phyloP scores from a whole-genome alignment of 2,113 vertebrate genomes.

The Isurus oxyrinchus region DNA sequence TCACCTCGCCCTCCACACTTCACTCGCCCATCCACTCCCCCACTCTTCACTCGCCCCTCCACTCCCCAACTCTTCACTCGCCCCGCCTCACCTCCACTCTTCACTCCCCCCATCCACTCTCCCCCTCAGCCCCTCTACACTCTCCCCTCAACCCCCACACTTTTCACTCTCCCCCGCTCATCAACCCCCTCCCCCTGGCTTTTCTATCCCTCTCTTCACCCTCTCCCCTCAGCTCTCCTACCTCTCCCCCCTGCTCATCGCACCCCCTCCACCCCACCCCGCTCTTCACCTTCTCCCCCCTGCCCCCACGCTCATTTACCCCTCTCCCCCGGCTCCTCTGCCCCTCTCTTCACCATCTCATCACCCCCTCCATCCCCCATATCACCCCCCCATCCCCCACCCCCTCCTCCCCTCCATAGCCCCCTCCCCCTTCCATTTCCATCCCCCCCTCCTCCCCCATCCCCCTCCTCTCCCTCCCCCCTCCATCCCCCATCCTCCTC shows the following conservation, averaged over 20 bases:
- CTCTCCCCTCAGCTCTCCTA: not conserved
- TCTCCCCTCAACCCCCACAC: too few species aligned
- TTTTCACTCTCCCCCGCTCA: not conserved
- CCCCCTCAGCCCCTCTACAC: too few species aligned
- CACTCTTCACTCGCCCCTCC: not conserved
- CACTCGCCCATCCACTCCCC: too few species aligned
- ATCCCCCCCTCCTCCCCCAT: rapidly evolving
- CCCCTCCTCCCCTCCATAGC: not conserved
- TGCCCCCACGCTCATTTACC: rapidly evolving
- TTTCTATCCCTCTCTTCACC: not conserved
- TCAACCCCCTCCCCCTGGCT: not conserved
- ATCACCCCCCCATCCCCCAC: not conserved
- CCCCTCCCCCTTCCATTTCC: too few species aligned
- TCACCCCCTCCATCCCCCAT: not conserved
- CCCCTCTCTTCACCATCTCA: not conserved
- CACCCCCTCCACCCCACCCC: too few species aligned
- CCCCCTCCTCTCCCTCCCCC: not conserved
- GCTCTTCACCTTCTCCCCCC: not conserved
- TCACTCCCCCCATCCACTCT: too few species aligned
- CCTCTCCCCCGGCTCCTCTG: rapidly evolving
- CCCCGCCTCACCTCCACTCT: too few species aligned
- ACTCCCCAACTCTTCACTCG: not conserved
- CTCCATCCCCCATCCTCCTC: rapidly evolving
- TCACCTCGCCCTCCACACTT: not conserved
- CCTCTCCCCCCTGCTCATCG: not conserved